Evolutionary conservation across 2,113 vertebrate genomes (phyloP), one percentile per base, ranked within the genome.

Genomic region (Anarhynchus alexandrinus): DNA sequence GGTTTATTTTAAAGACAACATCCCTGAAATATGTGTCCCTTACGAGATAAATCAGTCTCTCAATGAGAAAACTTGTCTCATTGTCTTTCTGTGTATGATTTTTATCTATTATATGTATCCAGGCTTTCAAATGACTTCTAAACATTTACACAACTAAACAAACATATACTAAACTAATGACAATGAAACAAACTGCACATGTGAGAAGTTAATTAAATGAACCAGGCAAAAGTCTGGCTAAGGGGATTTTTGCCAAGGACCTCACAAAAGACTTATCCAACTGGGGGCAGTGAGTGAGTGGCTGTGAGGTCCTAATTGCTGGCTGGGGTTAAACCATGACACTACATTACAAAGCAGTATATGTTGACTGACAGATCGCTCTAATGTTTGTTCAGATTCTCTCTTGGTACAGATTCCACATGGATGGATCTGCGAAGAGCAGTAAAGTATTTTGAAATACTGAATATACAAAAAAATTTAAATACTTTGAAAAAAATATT

Each of bases 91-190:
- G 17, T 51, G 12, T 64, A 34, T 15, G 36, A 84, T 70, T 84
- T 65, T 83, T 66, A 72, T 52, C 83, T 94, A 40, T 61, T 61
- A 29, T 69, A 58, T 47, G 10, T 74, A 87, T 42, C 45, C 22
- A 71, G 18, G 22, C 34, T 69, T 94, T 82, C 58, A 92, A 43
- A 80, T 54, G 9, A 72, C 36, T 86, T 80, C 55, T 65, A 82
- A 90, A 88, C 52, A 76, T 94, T 95, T 83, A 79, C 67, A 42
- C 49, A 83, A 83, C 55, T 86, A 65, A 88, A 78, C 34, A 94
- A 94, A 92, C 36, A 45, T 58, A 54, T 4, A 62, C 25, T 19
- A 54, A 55, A 83, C 21, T 78, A 73, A 78, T 55, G 51, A 59
- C 71, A 94, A 76, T 36, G 13, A 86, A 90, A 73, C 8, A 72